Conservation (phyloP, 2,797 vertebrate genomes). For the Takifugu ocellatus region DNA sequence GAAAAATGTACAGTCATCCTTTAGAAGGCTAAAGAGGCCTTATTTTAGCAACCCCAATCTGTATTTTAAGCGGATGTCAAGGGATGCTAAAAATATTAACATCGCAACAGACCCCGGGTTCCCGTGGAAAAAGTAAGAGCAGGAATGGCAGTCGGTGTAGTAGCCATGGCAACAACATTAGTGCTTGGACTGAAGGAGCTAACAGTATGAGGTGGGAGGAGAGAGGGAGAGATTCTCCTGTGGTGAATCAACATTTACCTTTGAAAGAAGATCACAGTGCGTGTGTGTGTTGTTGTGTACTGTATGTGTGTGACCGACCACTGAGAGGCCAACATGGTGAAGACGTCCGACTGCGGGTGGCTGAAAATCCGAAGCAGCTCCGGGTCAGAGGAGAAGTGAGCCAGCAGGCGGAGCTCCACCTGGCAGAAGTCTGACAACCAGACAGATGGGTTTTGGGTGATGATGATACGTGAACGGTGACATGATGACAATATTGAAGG, state of each 20-base stretch:
- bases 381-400: conserved; percentile 89
- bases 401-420: conserved; percentile 89
- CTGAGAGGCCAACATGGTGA: conserved; percentile 84
- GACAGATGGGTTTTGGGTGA: neutral
- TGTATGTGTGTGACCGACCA: conserved; percentile 74
- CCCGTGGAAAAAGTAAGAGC: conserved; percentile 17
- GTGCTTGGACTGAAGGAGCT: conserved; percentile 52
- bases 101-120: conserved; percentile 33
- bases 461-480: neutral
- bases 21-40: neutral
- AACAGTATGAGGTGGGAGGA: conserved; percentile 2
- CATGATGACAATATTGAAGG: neutral
- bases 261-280: conserved; percentile 25
- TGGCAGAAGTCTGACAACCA: conserved; percentile 87
- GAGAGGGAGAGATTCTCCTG: conserved; percentile 18
- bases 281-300: conserved; percentile 3
- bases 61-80: no score
- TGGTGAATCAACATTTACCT: conserved; percentile 42
- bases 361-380: conserved; percentile 86
- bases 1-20: neutral
- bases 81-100: conserved; percentile 10
- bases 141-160: conserved; percentile 29
- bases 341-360: conserved; percentile 82
- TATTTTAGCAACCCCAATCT: no score
- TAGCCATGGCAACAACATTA: conserved; percentile 67